These are phyloP conservation scores for Tarsius wallacei DNA, from an alignment of 2,797 vertebrate genomes.

Conservation along the genomic window DNA sequence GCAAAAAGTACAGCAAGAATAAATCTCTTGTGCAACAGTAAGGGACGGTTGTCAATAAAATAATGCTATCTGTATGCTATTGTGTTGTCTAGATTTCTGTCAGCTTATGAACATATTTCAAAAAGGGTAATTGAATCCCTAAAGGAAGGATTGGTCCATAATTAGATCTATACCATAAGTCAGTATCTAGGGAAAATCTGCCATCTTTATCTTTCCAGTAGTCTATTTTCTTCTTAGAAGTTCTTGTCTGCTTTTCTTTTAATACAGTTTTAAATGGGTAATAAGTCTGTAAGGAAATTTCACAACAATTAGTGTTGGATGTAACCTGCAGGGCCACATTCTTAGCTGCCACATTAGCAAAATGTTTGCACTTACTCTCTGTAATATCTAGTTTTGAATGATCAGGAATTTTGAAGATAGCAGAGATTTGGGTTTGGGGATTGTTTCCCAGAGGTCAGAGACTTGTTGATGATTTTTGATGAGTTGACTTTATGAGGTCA, in stretches of 20 bases:
- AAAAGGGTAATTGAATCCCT: not conserved
- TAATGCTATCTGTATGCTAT: not conserved
- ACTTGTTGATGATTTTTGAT: not conserved
- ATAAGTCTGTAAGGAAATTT: not conserved
- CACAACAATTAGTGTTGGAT: not conserved
- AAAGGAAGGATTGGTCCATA: not conserved
- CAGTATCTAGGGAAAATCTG: not conserved
- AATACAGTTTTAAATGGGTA: not conserved
- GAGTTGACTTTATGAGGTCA: not conserved
- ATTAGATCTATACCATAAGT: not conserved
- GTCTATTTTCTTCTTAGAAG: not conserved
- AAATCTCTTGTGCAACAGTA: not conserved
- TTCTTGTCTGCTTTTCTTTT: not conserved
- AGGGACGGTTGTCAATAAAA: not conserved
- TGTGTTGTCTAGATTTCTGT: not conserved
- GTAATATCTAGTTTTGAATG: not conserved
- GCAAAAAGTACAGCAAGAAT: not conserved
- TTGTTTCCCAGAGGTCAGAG: not conserved
- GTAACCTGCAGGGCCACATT: not conserved
- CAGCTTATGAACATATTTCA: not conserved
- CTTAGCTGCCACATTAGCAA: not conserved
- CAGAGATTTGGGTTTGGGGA: not conserved
- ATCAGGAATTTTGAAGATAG: not conserved
- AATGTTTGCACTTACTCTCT: not conserved
- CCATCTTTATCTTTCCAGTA: not conserved